phyloP scores from a whole-genome alignment of 2,113 vertebrate genomes.

The Petrocephalus zakoni region DNA sequence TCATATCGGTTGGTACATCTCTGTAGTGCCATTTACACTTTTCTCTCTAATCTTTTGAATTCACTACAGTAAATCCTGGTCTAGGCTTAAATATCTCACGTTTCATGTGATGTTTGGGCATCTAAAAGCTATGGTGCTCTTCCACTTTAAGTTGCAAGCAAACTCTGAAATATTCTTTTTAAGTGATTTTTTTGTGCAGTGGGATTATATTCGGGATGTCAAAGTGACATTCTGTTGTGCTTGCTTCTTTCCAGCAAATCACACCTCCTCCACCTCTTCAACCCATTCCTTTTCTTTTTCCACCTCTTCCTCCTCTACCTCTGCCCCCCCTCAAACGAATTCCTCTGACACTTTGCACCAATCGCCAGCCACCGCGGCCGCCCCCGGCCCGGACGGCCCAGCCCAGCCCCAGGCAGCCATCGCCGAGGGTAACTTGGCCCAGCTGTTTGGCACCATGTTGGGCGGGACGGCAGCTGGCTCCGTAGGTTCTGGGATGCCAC shows the following conservation, averaged over 20 bases:
- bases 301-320: constrained; percentile 37
- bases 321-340: constrained; percentile 34
- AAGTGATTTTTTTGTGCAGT: not conserved
- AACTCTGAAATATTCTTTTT: not conserved
- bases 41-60: not conserved
- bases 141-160: not conserved
- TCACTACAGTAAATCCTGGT: not conserved
- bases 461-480: constrained; percentile 55
- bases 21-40: not conserved
- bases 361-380: constrained; percentile 1
- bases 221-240: not conserved
- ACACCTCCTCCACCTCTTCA: constrained; percentile 42
- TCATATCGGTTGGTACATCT: constrained; percentile 60
- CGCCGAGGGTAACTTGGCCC: constrained; percentile 53
- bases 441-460: constrained; percentile 74
- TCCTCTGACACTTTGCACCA: constrained; percentile 23
- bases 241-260: constrained; percentile 39
- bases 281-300: constrained; percentile 40
- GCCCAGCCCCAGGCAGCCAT: constrained; percentile 49
- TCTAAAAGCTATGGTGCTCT: not conserved
- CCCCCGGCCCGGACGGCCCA: constrained; percentile 25
- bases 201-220: not conserved
- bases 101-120: not conserved
- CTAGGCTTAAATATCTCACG: not conserved
- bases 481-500: constrained; percentile 48